phyloP scores from a whole-genome alignment of 2,888 invertebrate genomes.

The Glyphotaelius pellucidus region DNA sequence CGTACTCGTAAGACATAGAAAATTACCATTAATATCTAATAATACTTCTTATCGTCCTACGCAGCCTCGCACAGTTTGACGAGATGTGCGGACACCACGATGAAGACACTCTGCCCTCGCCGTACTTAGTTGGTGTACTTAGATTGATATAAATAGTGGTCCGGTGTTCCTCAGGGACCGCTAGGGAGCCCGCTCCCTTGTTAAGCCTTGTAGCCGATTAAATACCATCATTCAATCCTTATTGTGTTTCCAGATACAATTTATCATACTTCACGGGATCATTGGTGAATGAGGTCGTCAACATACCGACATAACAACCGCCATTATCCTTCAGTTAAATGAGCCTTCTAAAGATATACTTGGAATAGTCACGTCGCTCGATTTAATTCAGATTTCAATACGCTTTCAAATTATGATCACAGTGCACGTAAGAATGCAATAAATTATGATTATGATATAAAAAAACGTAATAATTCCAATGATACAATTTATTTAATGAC shows the following conservation, averaged over 20 bases:
- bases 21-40: background rate
- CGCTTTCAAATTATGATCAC: background rate
- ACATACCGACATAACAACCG: constrained; percentile 19
- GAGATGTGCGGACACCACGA: background rate
- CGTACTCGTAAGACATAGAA: background rate
- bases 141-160: constrained; percentile 40
- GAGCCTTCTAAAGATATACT: background rate
- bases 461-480: background rate
- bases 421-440: background rate
- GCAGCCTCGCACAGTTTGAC: background rate
- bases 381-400: background rate
- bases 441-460: background rate
- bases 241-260: constrained; percentile 43
- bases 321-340: constrained; percentile 7
- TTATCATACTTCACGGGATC: constrained; percentile 42
- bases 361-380: background rate
- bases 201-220: constrained; percentile 35
- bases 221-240: constrained; percentile 43
- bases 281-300: constrained; percentile 28
- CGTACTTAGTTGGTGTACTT: background rate
- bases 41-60: too few species aligned
- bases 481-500: background rate
- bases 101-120: background rate
- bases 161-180: constrained; percentile 6
- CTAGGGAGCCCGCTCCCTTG: constrained; percentile 5